These are phyloP conservation scores for Salpingus planirostris DNA, from an alignment of 2,888 invertebrate species.

Conservation along the genomic window DNA sequence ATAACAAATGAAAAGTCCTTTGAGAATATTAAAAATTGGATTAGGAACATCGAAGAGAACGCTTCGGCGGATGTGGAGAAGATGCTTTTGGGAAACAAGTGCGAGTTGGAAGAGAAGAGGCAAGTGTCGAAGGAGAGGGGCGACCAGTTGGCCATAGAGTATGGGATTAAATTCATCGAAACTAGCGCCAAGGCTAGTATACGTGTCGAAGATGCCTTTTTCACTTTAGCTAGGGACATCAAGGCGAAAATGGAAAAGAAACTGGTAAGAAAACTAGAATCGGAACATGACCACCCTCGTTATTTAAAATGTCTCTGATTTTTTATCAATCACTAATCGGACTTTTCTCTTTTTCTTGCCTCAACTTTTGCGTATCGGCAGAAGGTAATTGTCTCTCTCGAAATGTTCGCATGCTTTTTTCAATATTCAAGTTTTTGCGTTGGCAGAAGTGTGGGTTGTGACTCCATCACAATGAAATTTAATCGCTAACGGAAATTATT, in stretches of 20 bases:
- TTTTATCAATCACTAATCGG: constrained; percentile 20
- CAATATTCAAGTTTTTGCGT: too few relatives aligned
- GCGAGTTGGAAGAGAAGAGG: constrained; percentile 92
- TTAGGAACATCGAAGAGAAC: constrained; percentile 97
- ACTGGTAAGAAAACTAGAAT: constrained; percentile 77
- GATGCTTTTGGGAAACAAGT: constrained; percentile 98
- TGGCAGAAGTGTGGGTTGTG: too few relatives aligned
- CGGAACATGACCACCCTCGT: too few relatives aligned
- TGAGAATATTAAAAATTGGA: constrained; percentile 99
- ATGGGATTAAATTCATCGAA: constrained; percentile 98
- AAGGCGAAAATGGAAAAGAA: constrained; percentile 98
- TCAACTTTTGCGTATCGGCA: constrained; percentile 31
- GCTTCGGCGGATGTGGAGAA: constrained; percentile 98
- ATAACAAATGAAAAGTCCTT: constrained; percentile 99
- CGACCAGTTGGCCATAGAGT: constrained; percentile 94
- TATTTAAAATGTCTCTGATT: too few relatives aligned
- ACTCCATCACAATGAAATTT: too few relatives aligned
- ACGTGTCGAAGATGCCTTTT: constrained; percentile 97
- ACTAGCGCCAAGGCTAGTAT: constrained; percentile 97
- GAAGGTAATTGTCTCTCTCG: constrained; percentile 43
- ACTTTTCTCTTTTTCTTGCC: constrained; percentile 28
- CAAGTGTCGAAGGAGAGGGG: constrained; percentile 94
- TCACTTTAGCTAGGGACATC: constrained; percentile 93
- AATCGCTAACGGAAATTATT: too few relatives aligned
- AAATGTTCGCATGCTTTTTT: too few relatives aligned